Base-by-base conservation (phyloP, 2,888 invertebrate species). In the Spatulosminthurus flaviceps region DNA sequence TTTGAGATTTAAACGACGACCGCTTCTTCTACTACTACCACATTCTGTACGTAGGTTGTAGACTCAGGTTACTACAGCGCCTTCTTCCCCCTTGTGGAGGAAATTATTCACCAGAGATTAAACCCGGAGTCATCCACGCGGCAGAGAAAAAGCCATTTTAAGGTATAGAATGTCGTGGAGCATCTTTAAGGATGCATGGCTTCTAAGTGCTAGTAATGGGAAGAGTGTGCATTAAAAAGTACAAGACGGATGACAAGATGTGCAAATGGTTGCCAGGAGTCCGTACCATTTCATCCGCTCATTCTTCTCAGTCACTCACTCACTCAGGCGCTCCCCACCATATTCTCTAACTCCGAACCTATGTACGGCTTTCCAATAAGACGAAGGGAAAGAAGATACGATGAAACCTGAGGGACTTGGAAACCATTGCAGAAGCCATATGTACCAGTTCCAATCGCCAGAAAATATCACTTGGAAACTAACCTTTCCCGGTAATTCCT, bases 261-360 rank as follows among this genome's bases (percentile, higher is more conserved):
- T 77, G 77, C 78, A 80, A 81, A 81, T 81, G 80, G 80, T 80
- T 81, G 82, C 82, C 82, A 82, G 81, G 80, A 82, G 77, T 75
- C 73, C 80, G 75, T 80, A 80, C 77, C 75, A 79, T 79, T 78
- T 77, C 70, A 78, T 76, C 77, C 76, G 73, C 73, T 79, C 69
- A 41, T 72, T 77, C 41, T 60, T 70, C 29, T 74, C 28, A 21
- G 19, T 51, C 60, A 43, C 73, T 34, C 61, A 34, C 74, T 26
- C 26, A 26, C 19, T 51, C 73, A 51, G n/a, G n/a, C n/a, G 19
- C 60, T 73, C 41, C n/a, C 28, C 9, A 34, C 26, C 71, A 43
- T 34, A 21, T 42, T 22, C 42, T 13, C 42, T 22, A n/a, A 7
- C 16, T 42, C 21, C n/a, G 42, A 71, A 21, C 24, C 16, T 22